Conservation (phyloP, 2,797 vertebrate species). For the Buphagus erythrorhynchus region DNA sequence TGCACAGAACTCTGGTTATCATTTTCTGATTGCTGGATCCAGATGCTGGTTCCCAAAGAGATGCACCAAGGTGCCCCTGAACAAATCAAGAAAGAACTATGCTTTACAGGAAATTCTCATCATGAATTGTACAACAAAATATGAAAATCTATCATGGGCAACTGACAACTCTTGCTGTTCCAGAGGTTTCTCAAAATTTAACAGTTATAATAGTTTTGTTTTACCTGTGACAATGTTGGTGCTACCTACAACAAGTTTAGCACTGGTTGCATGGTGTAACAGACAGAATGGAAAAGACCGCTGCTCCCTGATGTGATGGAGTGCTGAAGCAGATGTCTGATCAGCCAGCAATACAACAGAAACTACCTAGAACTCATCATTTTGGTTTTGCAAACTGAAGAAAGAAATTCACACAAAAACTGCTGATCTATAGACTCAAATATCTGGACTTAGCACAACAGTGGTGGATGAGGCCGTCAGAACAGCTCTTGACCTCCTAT, state of each 20-base stretch:
- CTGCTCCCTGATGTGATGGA: neutral
- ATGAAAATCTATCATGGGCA: neutral
- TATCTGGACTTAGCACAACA: neutral
- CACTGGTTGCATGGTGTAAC: neutral
- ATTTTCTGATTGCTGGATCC: neutral
- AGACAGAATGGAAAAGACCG: neutral
- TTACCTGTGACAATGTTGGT: neutral
- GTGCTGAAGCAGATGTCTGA: neutral
- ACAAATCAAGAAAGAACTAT: neutral
- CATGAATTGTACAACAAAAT: neutral
- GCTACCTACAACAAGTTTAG: neutral
- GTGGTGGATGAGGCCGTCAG: neutral
- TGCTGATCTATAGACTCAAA: neutral
- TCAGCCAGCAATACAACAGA: neutral
- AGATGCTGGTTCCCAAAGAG: neutral
- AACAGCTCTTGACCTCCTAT: neutral
- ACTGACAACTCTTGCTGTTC: neutral
- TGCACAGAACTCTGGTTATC: neutral
- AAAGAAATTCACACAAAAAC: neutral
- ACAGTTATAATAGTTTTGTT: neutral
- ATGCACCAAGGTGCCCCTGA: neutral
- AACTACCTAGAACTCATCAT: neutral
- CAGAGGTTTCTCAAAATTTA: neutral
- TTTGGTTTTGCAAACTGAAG: neutral
- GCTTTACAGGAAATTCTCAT: neutral